These are phyloP conservation scores for Scaptomyza montana DNA, from an alignment of 1,140 invertebrate species.

Conservation along the genomic window DNA sequence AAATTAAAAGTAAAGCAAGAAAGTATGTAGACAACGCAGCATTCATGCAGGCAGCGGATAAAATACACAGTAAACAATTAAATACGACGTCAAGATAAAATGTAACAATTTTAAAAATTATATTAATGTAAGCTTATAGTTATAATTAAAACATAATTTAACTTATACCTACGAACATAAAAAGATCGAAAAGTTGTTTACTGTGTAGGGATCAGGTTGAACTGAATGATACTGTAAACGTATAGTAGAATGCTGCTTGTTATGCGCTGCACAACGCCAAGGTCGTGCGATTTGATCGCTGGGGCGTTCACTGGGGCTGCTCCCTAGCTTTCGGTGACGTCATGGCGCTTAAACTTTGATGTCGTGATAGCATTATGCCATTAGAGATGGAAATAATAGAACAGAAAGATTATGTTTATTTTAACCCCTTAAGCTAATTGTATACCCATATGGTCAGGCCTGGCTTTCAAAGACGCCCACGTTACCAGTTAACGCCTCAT, in stretches of 20 bases:
- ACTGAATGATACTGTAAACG: slow-evolving; percentile 16
- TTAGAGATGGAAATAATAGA: background rate
- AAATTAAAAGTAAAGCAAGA: slow-evolving; percentile 80
- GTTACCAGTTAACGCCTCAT: slow-evolving; percentile 56
- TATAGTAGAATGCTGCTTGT: slow-evolving; percentile 41
- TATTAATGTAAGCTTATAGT: background rate
- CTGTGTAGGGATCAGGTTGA: slow-evolving; percentile 29
- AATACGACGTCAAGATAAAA: background rate
- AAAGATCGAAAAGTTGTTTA: background rate
- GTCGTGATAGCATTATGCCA: background rate
- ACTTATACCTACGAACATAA: background rate
- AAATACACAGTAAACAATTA: slow-evolving; percentile 3
- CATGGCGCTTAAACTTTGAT: slow-evolving; percentile 15
- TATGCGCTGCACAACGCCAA: slow-evolving; percentile 51
- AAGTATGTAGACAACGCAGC: slow-evolving; percentile 60
- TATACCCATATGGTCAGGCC: background rate
- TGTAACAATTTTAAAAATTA: background rate
- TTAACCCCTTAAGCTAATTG: background rate
- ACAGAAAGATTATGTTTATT: background rate
- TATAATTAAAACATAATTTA: background rate
- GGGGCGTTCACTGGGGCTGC: slow-evolving; percentile 50
- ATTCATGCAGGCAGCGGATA: no score
- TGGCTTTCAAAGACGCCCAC: slow-evolving; percentile 5
- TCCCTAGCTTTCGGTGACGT: slow-evolving; percentile 6
- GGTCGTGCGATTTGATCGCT: slow-evolving; percentile 58